Conservation (phyloP, 2,797 vertebrate genomes). For the Sarcophilus harrisii region DNA sequence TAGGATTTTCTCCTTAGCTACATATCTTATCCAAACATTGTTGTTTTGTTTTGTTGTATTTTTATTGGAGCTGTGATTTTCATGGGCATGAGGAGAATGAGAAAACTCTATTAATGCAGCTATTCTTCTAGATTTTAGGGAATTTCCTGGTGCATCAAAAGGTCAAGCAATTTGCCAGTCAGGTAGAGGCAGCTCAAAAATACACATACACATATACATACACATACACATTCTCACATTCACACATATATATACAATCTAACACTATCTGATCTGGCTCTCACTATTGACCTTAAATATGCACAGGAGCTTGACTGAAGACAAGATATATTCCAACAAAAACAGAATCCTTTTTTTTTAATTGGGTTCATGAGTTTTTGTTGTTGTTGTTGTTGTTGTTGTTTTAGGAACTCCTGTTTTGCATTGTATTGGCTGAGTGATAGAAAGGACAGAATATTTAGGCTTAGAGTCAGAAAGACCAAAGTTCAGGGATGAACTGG, state of each 20-base stretch:
- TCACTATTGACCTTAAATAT: background rate
- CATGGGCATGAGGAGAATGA: background rate
- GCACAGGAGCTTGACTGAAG: slow-evolving; percentile 12
- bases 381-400: background rate
- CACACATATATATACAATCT: background rate
- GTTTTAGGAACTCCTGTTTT: background rate
- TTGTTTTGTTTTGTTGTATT: background rate
- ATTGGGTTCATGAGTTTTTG: slow-evolving; percentile 30
- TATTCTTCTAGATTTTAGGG: background rate
- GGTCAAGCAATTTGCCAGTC: background rate
- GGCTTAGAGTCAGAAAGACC: background rate
- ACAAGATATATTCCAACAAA: slow-evolving; percentile 7
- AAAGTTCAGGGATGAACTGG: background rate
- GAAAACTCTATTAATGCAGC: background rate
- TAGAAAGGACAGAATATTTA: background rate
- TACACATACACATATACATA: background rate
- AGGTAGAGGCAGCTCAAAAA: too few relatives aligned
- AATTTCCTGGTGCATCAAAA: background rate
- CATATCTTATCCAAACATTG: background rate
- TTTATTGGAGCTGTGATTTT: background rate
- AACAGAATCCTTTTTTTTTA: background rate
- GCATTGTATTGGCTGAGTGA: background rate
- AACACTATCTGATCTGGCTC: background rate
- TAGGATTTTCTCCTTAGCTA: background rate
- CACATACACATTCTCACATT: background rate